A percentile compares a stretch with the other conserved stretches of the same genome.
Evolutionary conservation across 2,113 vertebrate species (phyloP).

Genomic region (Gracilinanus agilis): DNA sequence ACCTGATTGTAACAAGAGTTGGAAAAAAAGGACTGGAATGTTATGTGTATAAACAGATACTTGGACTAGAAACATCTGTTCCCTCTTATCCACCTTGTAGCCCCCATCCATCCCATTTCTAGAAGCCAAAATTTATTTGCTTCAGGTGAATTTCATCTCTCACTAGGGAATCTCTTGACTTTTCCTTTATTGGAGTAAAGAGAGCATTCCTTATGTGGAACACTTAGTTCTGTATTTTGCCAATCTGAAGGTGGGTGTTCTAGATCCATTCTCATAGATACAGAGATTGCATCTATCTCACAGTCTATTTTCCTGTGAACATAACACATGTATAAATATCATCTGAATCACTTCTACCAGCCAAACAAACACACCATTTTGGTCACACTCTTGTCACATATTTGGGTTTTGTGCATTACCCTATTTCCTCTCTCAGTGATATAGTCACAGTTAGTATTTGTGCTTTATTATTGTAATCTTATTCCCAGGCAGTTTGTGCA

Average conservation of each 20-base stretch:
- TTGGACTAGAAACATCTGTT: neutral
- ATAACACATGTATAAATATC: slow-evolving; percentile 31
- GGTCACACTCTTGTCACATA: slow-evolving; percentile 39
- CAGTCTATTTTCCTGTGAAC: neutral
- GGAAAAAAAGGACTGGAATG: neutral
- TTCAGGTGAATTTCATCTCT: neutral
- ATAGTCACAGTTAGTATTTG: neutral
- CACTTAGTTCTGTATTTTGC: neutral
- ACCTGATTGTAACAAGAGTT: neutral
- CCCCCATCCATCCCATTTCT: neutral
- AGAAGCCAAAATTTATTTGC: neutral
- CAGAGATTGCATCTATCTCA: neutral
- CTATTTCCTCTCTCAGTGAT: neutral
- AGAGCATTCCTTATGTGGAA: slow-evolving; percentile 19
- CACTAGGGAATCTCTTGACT: neutral
- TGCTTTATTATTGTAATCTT: neutral
- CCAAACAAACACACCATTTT: slow-evolving; percentile 33
- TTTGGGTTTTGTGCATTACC: slow-evolving; percentile 54
- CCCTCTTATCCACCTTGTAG: neutral
- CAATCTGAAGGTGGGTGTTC: neutral
- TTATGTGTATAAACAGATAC: neutral
- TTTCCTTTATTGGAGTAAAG: slow-evolving; percentile 5
- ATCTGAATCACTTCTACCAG: slow-evolving; percentile 18
- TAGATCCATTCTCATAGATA: slow-evolving; percentile 32
- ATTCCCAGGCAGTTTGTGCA: neutral